These are phyloP conservation scores for Chloropsis hardwickii DNA, from an alignment of 2,113 vertebrate genomes.

Conservation along the genomic window DNA sequence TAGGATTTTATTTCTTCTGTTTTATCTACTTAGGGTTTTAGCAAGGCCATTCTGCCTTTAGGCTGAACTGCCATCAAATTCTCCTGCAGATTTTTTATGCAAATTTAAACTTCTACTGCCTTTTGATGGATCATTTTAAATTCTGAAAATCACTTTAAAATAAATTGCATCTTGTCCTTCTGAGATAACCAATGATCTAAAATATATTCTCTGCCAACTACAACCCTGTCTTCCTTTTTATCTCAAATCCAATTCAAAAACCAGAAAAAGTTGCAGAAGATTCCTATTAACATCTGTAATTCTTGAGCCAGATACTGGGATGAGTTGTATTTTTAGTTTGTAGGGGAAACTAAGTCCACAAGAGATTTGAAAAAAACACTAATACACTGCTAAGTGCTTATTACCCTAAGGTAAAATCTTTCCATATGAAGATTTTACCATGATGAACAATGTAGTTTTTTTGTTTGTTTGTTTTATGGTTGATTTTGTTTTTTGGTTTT, in stretches of 20 bases:
- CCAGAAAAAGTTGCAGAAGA: background rate
- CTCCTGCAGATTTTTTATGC: background rate
- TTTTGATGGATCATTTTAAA: conserved; percentile 8
- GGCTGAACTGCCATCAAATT: background rate
- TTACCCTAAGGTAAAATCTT: background rate
- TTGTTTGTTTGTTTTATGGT: background rate
- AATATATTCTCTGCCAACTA: background rate
- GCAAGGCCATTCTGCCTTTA: background rate
- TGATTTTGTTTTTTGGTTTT: too few species aligned
- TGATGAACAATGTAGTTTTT: background rate
- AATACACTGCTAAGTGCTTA: background rate
- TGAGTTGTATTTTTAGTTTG: background rate
- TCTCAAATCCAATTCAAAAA: background rate
- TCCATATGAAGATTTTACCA: background rate
- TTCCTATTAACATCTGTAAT: background rate
- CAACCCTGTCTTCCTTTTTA: background rate
- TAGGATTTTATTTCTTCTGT: background rate
- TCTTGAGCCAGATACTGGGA: background rate
- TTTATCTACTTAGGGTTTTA: background rate
- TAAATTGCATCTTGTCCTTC: background rate
- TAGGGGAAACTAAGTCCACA: background rate
- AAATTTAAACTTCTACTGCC: background rate
- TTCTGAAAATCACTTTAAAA: background rate
- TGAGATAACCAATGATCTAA: background rate
- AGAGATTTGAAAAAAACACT: background rate